These are phyloP conservation scores for Platygyra sinensis DNA, from an alignment of 64 coral and sea anemone genomes.

Conservation along the genomic window DNA sequence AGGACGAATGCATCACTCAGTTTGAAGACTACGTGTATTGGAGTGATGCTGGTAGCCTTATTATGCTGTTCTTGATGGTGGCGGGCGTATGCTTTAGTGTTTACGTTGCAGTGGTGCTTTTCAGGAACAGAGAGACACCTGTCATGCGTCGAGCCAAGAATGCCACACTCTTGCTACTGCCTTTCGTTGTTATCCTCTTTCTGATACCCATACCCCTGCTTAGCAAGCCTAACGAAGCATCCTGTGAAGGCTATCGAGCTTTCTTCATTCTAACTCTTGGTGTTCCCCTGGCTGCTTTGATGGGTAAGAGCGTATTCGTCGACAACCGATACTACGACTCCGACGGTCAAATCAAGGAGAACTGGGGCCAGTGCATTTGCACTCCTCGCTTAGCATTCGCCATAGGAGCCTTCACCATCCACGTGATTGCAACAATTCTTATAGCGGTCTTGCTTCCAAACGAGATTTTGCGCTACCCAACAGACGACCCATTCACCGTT, in stretches of 20 bases:
- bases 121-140: constrained; percentile 79
- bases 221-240: constrained; percentile 71
- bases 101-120: constrained; percentile 70
- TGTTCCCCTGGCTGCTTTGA: constrained; percentile 81
- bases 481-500: constrained; percentile 61
- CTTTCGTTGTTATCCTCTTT: constrained; percentile 83
- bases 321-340: constrained; percentile 76
- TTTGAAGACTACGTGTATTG: constrained; percentile 95
- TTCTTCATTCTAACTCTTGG: constrained; percentile 84
- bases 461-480: constrained; percentile 59
- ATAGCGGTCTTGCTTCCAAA: constrained; percentile 57
- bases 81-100: constrained; percentile 78
- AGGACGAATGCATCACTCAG: constrained; percentile 66
- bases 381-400: constrained; percentile 67
- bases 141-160: constrained; percentile 81
- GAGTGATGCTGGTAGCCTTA: constrained; percentile 74
- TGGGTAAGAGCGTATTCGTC: constrained; percentile 65
- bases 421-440: constrained; percentile 71
- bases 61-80: constrained; percentile 91
- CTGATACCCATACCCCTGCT: constrained; percentile 82
- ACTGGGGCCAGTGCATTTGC: constrained; percentile 54
- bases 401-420: constrained; percentile 58
- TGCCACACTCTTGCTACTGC: constrained; percentile 68
- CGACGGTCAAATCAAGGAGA: constrained; percentile 66
- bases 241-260: constrained; percentile 83